These are phyloP conservation scores for Centropyge bicolor DNA, from an alignment of 2,797 vertebrate genomes.

Conservation along the genomic window DNA sequence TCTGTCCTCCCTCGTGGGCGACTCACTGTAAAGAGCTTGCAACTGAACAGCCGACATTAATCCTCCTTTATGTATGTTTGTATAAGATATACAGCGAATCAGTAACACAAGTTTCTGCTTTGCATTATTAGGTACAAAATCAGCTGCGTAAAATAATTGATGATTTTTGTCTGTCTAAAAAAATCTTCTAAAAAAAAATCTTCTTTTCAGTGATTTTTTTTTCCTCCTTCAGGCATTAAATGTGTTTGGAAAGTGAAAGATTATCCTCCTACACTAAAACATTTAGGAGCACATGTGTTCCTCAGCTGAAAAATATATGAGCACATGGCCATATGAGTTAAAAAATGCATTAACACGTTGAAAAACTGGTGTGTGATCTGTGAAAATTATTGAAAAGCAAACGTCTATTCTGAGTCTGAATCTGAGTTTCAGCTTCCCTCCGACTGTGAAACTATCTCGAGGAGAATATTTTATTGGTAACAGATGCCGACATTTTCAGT, in stretches of 20 bases:
- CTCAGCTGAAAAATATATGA: conserved; percentile 9
- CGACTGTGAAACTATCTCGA: background rate
- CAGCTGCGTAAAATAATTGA: background rate
- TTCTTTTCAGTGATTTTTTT: background rate
- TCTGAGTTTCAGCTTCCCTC: background rate
- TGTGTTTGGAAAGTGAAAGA: background rate
- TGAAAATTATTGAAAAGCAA: background rate
- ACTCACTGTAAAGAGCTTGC: conserved; percentile 42
- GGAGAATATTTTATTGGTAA: background rate
- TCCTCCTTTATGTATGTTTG: background rate
- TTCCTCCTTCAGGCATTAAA: background rate
- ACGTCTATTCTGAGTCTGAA: background rate
- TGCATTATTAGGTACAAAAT: background rate
- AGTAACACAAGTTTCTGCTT: background rate
- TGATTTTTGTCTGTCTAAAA: no score
- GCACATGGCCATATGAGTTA: background rate
- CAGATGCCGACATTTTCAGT: background rate
- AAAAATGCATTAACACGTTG: background rate
- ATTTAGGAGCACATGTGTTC: background rate
- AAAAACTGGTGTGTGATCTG: background rate
- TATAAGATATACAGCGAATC: background rate
- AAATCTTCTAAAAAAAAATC: no score
- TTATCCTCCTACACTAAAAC: background rate
- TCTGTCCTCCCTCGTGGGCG: conserved; percentile 25
- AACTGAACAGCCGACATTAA: conserved; percentile 48